Evolutionary conservation across 2,888 invertebrate genomes (phyloP), one percentile per base, ranked within the genome.

Genomic region (Andricus quercusramuli): DNA sequence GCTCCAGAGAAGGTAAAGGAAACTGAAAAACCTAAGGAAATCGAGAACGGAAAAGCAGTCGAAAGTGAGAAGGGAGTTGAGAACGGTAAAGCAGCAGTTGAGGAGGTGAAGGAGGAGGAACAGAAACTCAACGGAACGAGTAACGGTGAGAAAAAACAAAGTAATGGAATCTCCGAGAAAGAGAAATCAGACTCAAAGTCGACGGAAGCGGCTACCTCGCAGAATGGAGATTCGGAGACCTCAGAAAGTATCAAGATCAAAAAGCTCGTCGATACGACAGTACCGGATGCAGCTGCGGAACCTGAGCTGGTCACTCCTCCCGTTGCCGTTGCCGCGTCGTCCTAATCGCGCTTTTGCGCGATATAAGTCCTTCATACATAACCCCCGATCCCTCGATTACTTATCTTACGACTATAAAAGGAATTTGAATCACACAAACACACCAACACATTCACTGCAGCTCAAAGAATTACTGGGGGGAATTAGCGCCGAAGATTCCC

Each of bases 291-390:
- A 81, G 89, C 90, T 79, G 91, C 90, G 79, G 92, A 92, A 86
- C 86, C 92, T 66, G 92, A 92, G 37, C 91, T 92, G 83, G 92
- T 91, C 83, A 85, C 86, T 80, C 90, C 92, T 79, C 89, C 91
- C 37, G 90, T 92, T 82, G 91, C 91, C 76, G 91, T 91, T 81
- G 91, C 90, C 79, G 92, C 92, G 85, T 92, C 92, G 88, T 92
- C 92, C 88, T 92, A 92, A 92, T 91, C 88, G 88, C 88, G 83
- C 79, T 68, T 51, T 41, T 76, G 65, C 44, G 66, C 47, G 47
- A 78, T 51, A 86, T 84, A 83, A 88, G 85, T 85, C 87, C 89
- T 88, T 88, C 89, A 90, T 90, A 89, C 91, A 89, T 89, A 89
- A 89, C 85, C 89, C 90, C 88, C 86, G 86, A 78, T 84, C 86